Conservation (phyloP, 37 sponge, comb jelly and placozoan genomes). For the Geodia barretti region DNA sequence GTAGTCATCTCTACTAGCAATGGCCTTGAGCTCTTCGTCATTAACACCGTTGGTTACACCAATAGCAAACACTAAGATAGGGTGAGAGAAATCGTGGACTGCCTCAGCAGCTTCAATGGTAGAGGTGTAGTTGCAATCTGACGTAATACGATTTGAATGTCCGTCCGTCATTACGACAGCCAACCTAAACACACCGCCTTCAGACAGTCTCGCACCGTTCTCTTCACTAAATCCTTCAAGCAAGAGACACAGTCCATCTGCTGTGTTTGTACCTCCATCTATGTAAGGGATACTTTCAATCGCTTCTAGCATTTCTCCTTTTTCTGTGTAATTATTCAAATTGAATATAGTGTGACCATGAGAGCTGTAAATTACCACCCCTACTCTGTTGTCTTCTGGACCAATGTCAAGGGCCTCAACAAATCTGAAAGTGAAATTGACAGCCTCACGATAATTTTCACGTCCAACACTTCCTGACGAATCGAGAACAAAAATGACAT, state of each 20-base stretch:
- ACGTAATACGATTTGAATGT: neutral
- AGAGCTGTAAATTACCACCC: neutral
- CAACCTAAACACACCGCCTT: neutral
- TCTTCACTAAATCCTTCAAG: neutral
- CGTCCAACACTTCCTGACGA: conserved; percentile 1
- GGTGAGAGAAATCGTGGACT: neutral
- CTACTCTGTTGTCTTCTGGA: neutral
- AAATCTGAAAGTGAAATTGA: neutral
- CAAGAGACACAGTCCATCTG: neutral
- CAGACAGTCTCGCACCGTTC: neutral
- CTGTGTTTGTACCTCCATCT: neutral
- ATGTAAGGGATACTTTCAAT: neutral
- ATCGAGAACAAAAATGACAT: conserved; percentile 11
- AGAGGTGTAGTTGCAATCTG: no score
- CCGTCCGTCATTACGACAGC: conserved; percentile 12
- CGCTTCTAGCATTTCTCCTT: neutral
- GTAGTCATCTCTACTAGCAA: neutral
- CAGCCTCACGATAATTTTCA: conserved; percentile 2
- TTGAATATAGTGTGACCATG: neutral
- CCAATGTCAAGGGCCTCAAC: neutral
- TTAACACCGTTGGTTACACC: neutral
- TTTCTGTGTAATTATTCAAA: neutral
- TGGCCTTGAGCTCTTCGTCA: neutral
- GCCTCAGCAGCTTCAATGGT: neutral
- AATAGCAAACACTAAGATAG: neutral